Evolutionary conservation across 1,140 invertebrate genomes (phyloP), one percentile per base, ranked within the genome.

Genomic region (Drosophila auraria): DNA sequence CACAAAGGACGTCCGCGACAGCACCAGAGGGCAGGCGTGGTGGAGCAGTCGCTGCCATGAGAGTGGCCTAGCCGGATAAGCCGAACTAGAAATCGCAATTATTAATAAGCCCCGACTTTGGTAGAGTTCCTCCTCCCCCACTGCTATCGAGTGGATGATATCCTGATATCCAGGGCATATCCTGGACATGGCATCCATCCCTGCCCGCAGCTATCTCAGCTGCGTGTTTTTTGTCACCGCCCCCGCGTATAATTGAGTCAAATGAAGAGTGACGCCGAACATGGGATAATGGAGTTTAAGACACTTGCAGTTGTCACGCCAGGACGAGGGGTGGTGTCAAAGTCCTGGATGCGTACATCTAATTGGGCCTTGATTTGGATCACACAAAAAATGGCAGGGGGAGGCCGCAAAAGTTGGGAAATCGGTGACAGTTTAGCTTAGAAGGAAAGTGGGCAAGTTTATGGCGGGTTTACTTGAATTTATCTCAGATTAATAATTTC

Each of bases 221-320:
- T 76, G 45, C 30, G 57, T 61, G 44, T 33, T 71, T 68, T 51
- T 62, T 47, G 47, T 25, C 47, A 42, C 45, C 49, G 51, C 40
- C 56, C 66, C 12, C 50, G 47, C 77, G 59, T 49, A 70, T 91
- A 91, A 91, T 91, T 91, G 87, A 65, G 80, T 62, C 83, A 91
- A 91, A 91, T 91, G 57, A 91, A 87, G 87, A 91, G 70, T 87
- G 87, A 91, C 87, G 45, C 82, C 54, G 80, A 87, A 91, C 87
- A 91, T 63, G 63, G 80, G 54, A 71, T 87, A 91, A 91, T 91
- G 87, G 87, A 91, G 87, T 91, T 78, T 40, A 80, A 79, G 86
- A 72, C 86, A 91, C 87, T 89, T 80, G 64, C 68, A 74, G 56
- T 69, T 65, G 80, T 70, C 61, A 79, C 33, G 57, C 61, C 70